Evolutionary conservation across 2,888 invertebrate genomes (phyloP).

Genomic region (Dicyrtomina minuta): DNA sequence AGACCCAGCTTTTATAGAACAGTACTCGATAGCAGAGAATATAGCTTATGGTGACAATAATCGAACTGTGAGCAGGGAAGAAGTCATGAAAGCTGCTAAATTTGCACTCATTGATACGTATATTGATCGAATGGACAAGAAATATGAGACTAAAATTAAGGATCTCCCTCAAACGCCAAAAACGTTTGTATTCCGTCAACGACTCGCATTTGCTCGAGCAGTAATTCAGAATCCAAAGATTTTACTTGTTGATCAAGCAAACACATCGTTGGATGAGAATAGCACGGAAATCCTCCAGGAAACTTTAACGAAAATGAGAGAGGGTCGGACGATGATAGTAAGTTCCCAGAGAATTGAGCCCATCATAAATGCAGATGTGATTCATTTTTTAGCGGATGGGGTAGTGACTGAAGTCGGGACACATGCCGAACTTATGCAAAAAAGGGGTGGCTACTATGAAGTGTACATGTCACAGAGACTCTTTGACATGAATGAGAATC

Average conservation of each 20-base stretch:
- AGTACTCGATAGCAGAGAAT: conserved; percentile 61
- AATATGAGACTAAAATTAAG: conserved; percentile 30
- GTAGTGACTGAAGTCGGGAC: conserved; percentile 38
- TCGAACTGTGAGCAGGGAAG: conserved; percentile 62
- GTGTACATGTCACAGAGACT: conserved; percentile 40
- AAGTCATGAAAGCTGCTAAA: conserved; percentile 75
- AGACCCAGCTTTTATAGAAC: conserved; percentile 38
- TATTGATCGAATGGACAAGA: conserved; percentile 58
- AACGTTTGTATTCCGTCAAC: conserved; percentile 38
- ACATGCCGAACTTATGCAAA: conserved; percentile 30
- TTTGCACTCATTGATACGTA: conserved; percentile 87
- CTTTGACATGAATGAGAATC: neutral
- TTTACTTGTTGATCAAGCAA: conserved; percentile 38
- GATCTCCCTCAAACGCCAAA: neutral
- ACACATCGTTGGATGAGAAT: conserved; percentile 26
- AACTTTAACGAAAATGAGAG: conserved; percentile 31
- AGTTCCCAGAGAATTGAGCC: conserved; percentile 39
- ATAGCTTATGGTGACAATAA: conserved; percentile 62
- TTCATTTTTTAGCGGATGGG: conserved; percentile 42
- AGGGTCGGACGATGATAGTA: conserved; percentile 38
- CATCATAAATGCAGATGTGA: conserved; percentile 40
- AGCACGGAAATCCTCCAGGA: conserved; percentile 26
- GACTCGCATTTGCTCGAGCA: conserved; percentile 38
- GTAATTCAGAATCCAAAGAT: conserved; percentile 41
- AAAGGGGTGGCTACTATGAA: conserved; percentile 41